phyloP scores from a whole-genome alignment of 92 coral and sea anemone species.

The Plumapathes pennacea region DNA sequence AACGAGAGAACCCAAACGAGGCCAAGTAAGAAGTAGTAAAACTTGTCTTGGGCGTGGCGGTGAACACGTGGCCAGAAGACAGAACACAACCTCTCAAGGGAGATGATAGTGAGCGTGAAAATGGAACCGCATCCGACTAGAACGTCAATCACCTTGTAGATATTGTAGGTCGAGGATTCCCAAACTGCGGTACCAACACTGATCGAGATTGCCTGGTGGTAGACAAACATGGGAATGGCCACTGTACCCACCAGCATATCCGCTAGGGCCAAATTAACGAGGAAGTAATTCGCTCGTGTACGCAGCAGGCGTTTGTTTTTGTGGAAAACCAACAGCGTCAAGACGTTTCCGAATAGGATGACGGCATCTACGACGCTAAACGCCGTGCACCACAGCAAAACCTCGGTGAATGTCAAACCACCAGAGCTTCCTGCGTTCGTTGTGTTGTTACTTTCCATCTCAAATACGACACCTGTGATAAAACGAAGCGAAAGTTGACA shows the following conservation, averaged over 20 bases:
- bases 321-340: conserved; percentile 69
- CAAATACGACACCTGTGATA: too few relatives aligned
- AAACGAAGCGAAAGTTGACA: too few relatives aligned
- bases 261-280: conserved; percentile 76
- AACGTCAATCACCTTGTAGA: conserved; percentile 64
- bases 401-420: conserved; percentile 52
- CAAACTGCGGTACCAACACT: conserved; percentile 48
- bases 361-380: conserved; percentile 58
- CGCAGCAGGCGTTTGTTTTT: conserved; percentile 71
- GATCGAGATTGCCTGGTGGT: conserved; percentile 53
- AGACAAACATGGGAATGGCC: conserved; percentile 74
- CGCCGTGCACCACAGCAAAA: conserved; percentile 70
- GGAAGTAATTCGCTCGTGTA: conserved; percentile 81
- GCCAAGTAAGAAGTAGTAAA: conserved; percentile 57
- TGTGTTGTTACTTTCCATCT: too few relatives aligned
- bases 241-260: conserved; percentile 75
- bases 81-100: conserved; percentile 68
- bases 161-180: conserved; percentile 19
- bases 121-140: conserved; percentile 83
- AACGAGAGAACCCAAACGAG: conserved; percentile 64
- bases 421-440: too few relatives aligned
- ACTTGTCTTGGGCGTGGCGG: conserved; percentile 41
- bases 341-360: conserved; percentile 69
- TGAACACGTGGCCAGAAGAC: conserved; percentile 77
- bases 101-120: conserved; percentile 71